Conservation (phyloP, 1,140 invertebrate species). For the Drosophila virilis region DNA sequence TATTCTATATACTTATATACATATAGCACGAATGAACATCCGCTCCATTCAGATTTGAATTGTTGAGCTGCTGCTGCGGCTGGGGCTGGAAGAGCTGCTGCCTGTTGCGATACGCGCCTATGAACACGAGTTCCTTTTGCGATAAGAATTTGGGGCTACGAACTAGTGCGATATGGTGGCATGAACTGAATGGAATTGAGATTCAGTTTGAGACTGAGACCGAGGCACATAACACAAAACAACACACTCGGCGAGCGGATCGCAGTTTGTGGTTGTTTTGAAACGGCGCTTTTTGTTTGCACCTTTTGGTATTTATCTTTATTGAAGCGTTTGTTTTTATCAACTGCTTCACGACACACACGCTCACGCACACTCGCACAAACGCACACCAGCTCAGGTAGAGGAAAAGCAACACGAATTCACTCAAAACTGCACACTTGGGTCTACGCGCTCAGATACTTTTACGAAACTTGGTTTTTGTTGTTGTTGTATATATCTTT, state of each 20-base stretch:
- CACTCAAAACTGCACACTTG: constrained; percentile 70
- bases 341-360: constrained; percentile 58
- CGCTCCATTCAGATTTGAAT: constrained; percentile 78
- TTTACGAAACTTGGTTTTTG: constrained; percentile 70
- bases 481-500: constrained; percentile 18
- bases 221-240: background rate
- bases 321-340: constrained; percentile 77
- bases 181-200: constrained; percentile 23
- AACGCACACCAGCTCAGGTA: constrained; percentile 50
- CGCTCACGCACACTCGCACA: constrained; percentile 29
- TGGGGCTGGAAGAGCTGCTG: background rate
- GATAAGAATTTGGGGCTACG: constrained; percentile 82
- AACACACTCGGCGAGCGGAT: background rate
- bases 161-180: constrained; percentile 55
- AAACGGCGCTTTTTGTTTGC: constrained; percentile 62
- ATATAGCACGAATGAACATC: constrained; percentile 60
- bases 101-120: constrained; percentile 62
- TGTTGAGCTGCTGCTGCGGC: constrained; percentile 41
- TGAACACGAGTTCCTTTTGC: constrained; percentile 76
- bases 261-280: constrained; percentile 10
- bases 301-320: constrained; percentile 78
- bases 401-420: constrained; percentile 62
- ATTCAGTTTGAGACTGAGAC: constrained; percentile 8
- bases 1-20: constrained; percentile 13
- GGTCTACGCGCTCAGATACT: constrained; percentile 56